Evolutionary conservation across 2,797 vertebrate genomes (phyloP), one percentile per base, ranked within the genome.

Genomic region (Coregonus ussuriensis): DNA sequence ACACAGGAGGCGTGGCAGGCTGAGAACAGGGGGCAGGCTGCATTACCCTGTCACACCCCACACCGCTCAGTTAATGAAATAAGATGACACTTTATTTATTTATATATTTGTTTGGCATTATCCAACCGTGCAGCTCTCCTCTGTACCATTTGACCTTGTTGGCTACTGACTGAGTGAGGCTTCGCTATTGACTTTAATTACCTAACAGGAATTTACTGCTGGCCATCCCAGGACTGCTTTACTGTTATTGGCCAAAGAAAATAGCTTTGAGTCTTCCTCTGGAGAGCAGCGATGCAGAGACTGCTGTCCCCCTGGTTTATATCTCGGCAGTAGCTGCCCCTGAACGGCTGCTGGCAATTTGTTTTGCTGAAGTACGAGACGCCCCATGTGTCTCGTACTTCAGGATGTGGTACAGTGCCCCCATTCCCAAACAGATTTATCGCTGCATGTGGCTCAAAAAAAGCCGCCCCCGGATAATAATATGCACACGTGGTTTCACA

Each of bases 131-230:
- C 91, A 92, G 90, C 85, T 81, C 83, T 72, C 59, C 80, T 75
- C 84, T 83, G 83, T 75, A 80, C 71, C 90, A 86, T 91, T 90
- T 95, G 96, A 98, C 96, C 96, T 98, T 97, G 97, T 93, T 95
- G 91, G 92, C 93, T 93, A 95, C 95, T 47, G 41, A 47, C 9
- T 93, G 92, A 83, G 92, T 89, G 93, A 96, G 92, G 96, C 93
- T 95, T 93, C 91, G 93, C 93, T 96, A 98, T 97, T 97, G 96
- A 98, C 98, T 99, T 98, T 97, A 98, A 98, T 98, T 63, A 63
- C 59, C 59, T 25, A 7, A 63, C 59, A 63, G 59, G n/a, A 63
- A 63, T 63, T 63, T 97, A 96, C 92, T 92, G 91, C 91, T 89
- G 92, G 94, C 94, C 93, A 93, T 95, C 92, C 93, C 91, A 92